A percentile compares a stretch with the other conserved stretches of the same genome.
Conservation (phyloP, 2,888 invertebrate species). For the Pyrochroa serraticornis region DNA sequence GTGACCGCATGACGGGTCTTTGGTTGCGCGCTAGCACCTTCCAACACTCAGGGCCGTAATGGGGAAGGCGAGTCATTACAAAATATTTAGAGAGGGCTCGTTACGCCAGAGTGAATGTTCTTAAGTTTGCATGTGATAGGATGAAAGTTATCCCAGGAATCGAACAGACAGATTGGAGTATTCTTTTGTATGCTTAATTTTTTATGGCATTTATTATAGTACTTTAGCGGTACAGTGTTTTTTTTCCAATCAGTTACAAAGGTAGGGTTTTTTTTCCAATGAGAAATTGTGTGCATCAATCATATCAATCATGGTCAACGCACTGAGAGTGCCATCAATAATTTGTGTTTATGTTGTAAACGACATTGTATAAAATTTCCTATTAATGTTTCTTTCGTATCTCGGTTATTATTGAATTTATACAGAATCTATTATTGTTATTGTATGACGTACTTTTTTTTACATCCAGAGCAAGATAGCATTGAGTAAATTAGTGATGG, state of each 20-base stretch:
- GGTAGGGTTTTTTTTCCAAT: neutral
- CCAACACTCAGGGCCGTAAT: slow-evolving; percentile 51
- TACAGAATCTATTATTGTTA: slow-evolving; percentile 36
- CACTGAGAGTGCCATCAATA: slow-evolving; percentile 23
- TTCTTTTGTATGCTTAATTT: slow-evolving; percentile 44
- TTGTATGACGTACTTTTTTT: slow-evolving; percentile 42
- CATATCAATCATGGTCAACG: slow-evolving; percentile 11
- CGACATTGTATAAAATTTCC: slow-evolving; percentile 8
- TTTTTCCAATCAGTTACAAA: slow-evolving; percentile 27
- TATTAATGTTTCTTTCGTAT: slow-evolving; percentile 9
- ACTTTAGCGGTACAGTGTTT: slow-evolving; percentile 41
- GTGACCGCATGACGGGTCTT: no score
- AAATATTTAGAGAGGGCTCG: slow-evolving; percentile 21
- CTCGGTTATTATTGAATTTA: slow-evolving; percentile 10
- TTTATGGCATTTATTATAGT: slow-evolving; percentile 54
- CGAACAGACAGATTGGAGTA: slow-evolving; percentile 35
- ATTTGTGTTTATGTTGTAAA: slow-evolving; percentile 15
- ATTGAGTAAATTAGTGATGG: slow-evolving; percentile 49
- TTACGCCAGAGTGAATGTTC: slow-evolving; percentile 28
- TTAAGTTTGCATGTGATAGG: slow-evolving; percentile 30
- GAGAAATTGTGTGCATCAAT: slow-evolving; percentile 6
- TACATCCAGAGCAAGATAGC: slow-evolving; percentile 47
- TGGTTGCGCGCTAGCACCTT: slow-evolving; percentile 36
- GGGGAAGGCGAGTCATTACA: slow-evolving; percentile 33
- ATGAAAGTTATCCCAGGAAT: slow-evolving; percentile 23